Conservation (phyloP, 2,797 vertebrate species). For the Pipistrellus pipistrellus region DNA sequence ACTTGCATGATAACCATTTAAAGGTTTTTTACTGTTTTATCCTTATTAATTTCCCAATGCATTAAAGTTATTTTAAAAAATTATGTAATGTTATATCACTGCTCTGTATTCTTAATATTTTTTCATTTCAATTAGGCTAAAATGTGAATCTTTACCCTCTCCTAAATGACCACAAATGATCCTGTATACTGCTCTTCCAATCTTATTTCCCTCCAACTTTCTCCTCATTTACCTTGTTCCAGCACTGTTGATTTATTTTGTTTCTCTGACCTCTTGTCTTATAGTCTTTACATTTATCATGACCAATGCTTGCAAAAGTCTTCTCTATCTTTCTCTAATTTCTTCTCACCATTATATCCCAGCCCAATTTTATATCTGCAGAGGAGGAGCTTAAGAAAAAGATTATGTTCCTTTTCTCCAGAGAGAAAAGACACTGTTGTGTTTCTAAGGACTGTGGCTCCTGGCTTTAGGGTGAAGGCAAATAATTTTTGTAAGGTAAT, state of each 20-base stretch:
- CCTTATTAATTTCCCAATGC: background rate
- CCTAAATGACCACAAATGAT: background rate
- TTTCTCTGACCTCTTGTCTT: background rate
- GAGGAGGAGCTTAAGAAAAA: background rate
- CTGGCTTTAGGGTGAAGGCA: background rate
- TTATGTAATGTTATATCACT: background rate
- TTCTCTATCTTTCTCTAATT: background rate
- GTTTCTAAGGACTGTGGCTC: background rate
- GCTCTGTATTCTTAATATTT: background rate
- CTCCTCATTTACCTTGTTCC: background rate
- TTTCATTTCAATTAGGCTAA: background rate
- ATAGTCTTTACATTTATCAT: background rate
- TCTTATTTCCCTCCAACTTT: background rate
- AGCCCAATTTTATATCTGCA: background rate
- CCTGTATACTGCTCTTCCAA: background rate
- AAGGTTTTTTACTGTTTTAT: background rate
- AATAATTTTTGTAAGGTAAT: constrained; percentile 29
- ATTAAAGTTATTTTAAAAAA: background rate
- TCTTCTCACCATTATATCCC: background rate
- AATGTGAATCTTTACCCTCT: background rate
- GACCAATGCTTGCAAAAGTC: background rate
- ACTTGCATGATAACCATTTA: background rate
- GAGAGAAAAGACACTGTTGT: background rate
- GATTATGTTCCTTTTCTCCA: background rate
- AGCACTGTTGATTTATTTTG: background rate